These are phyloP conservation scores for Drosophila sturtevanti DNA, from an alignment of 1,140 invertebrate species.

Conservation along the genomic window DNA sequence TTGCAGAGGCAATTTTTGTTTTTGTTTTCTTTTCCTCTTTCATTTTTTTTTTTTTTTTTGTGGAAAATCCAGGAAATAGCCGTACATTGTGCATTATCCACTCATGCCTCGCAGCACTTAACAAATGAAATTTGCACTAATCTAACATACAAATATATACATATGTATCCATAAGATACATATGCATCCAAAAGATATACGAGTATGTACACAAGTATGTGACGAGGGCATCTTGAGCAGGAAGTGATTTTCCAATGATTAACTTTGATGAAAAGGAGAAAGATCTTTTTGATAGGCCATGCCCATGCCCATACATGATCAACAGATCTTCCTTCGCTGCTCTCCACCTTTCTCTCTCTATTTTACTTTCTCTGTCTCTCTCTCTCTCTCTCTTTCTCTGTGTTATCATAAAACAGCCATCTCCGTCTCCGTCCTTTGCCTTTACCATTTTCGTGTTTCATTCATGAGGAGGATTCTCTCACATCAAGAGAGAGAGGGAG, in stretches of 20 bases:
- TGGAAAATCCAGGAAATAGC: conserved; percentile 5
- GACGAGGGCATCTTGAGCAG: conserved; percentile 52
- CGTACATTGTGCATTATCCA: conserved; percentile 31
- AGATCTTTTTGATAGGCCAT: conserved; percentile 45
- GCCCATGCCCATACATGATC: conserved; percentile 39
- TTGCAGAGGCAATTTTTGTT: conserved; percentile 40
- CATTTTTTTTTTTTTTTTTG: conserved; percentile 42
- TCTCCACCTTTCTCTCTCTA: not conserved
- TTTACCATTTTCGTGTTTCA: conserved; percentile 23
- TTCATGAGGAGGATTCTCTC: conserved; percentile 58
- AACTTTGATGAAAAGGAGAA: conserved; percentile 70
- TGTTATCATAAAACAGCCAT: conserved; percentile 66
- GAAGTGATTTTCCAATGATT: conserved; percentile 81
- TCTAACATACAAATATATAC: conserved; percentile 40
- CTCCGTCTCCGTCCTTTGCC: conserved; percentile 63
- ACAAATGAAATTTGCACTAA: conserved; percentile 75
- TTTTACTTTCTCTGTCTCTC: not conserved
- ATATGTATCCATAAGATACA: conserved; percentile 14
- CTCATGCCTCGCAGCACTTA: conserved; percentile 37
- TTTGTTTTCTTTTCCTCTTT: conserved; percentile 22
- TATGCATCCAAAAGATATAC: not conserved
- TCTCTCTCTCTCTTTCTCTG: not conserved
- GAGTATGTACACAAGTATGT: not conserved
- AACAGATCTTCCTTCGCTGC: not conserved
- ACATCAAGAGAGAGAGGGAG: not conserved